Evolutionary conservation across 2,113 vertebrate genomes (phyloP), one percentile per base, ranked within the genome.

Genomic region (Dicaeum eximium): DNA sequence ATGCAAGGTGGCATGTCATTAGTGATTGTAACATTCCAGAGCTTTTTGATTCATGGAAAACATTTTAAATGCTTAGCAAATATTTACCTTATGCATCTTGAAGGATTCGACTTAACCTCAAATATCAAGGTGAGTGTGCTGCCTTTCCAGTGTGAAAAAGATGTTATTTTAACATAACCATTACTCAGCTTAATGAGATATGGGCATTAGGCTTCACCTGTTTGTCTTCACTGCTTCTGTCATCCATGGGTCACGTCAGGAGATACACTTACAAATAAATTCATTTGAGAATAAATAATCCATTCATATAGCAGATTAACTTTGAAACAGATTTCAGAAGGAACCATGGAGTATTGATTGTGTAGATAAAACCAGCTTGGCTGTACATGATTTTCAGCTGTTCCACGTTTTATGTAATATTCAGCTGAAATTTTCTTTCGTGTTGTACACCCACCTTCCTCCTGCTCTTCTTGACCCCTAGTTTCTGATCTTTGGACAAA

Each of bases 391-490:
- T 65, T 80, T 90, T 88, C 44, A 75, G 14, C 6, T 88, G 7
- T 78, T 92, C 71, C 9, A 66, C 22, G 25, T 62, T 84, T 86
- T 77, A n/a, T 44, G 22, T 48, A 60, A 38, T 13, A 60, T 25
- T 81, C 3, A 8, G 17, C 5, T 67, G 40, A 77, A 47, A 62
- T 54, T 64, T 47, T 72, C 6, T 77, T 83, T 91, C 1, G 0
- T 51, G 3, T 56, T 42, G 6, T 19, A 54, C 0, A 0, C 12
- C n/a, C 8, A 25, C 4, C 7, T 79, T 90, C 16, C 19, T n/a
- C 47, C 28, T 42, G 2, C 7, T 51, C 7, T 30, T 88, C 40
- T 67, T 65, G 31, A 80, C 15, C 25, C 22, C 13, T 21, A 4
- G 13, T 64, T 25, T 65, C 20, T n/a, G 17, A 48, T 50, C 6